Evolutionary conservation across 2,888 invertebrate genomes (phyloP).

Genomic region (Monochamus alternatus): DNA sequence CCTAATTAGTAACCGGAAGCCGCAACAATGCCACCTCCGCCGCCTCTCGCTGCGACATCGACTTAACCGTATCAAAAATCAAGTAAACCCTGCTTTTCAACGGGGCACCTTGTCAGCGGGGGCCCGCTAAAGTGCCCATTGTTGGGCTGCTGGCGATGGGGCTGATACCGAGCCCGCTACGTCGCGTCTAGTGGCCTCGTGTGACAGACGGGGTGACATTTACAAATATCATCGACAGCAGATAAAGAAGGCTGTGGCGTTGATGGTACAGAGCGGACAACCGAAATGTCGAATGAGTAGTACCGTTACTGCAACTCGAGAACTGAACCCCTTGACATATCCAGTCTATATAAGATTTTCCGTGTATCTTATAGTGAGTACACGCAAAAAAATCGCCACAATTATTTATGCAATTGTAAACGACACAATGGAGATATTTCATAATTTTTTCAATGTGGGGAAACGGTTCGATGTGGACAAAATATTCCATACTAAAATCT

Average conservation of each 20-base stretch:
- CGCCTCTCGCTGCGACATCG: slow-evolving; percentile 34
- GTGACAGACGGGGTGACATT: slow-evolving; percentile 21
- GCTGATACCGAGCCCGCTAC: slow-evolving; percentile 25
- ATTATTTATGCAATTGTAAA: too few relatives aligned
- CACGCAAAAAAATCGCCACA: too few relatives aligned
- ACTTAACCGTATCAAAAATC: slow-evolving; percentile 37
- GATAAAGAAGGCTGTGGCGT: neutral
- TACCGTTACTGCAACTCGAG: too few relatives aligned
- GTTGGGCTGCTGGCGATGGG: slow-evolving; percentile 30
- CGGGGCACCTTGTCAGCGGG: slow-evolving; percentile 36
- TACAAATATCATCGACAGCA: slow-evolving; percentile 28
- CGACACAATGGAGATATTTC: too few relatives aligned
- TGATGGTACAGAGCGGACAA: slow-evolving; percentile 12
- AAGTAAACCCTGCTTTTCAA: slow-evolving; percentile 36
- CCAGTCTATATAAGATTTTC: too few relatives aligned
- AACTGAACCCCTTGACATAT: too few relatives aligned
- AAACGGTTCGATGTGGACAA: too few relatives aligned
- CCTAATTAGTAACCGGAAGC: slow-evolving; percentile 35
- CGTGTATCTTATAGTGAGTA: too few relatives aligned
- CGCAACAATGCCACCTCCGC: slow-evolving; percentile 24
- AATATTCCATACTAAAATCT: too few relatives aligned
- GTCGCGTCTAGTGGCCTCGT: slow-evolving; percentile 15
- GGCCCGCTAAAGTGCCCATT: slow-evolving; percentile 36
- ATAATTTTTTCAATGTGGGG: too few relatives aligned
- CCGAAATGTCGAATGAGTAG: neutral